phyloP scores from a whole-genome alignment of 2,113 vertebrate genomes.

The Spea bombifrons region DNA sequence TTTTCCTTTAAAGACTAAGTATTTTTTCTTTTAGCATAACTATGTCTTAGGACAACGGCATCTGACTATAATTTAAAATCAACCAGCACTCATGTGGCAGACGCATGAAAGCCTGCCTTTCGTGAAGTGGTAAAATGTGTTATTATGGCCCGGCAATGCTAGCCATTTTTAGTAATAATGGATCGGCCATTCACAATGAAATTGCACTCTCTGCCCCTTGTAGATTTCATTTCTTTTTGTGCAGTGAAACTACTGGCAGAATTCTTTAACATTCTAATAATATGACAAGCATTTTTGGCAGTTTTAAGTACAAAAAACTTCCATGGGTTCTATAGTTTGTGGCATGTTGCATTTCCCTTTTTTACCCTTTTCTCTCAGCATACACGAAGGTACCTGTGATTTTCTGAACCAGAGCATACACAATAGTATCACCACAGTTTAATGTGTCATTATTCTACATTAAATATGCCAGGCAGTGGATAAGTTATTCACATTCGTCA shows the following conservation, averaged over 20 bases:
- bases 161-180: slow-evolving; percentile 43
- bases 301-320: slow-evolving; percentile 5
- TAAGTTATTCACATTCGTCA: background rate
- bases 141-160: slow-evolving; percentile 15
- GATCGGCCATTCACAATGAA: slow-evolving; percentile 20
- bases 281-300: slow-evolving; percentile 11
- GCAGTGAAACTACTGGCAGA: slow-evolving; percentile 2
- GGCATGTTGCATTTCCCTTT: slow-evolving; percentile 24
- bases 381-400: slow-evolving; percentile 5
- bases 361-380: slow-evolving; percentile 11
- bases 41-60: slow-evolving; percentile 7
- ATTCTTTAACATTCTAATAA: slow-evolving; percentile 16
- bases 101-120: slow-evolving; percentile 8
- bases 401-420: background rate
- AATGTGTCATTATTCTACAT: background rate
- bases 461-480: background rate
- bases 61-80: slow-evolving; percentile 23
- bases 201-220: slow-evolving; percentile 8
- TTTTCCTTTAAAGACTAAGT: too few relatives aligned
- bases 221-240: slow-evolving; percentile 12
- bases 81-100: slow-evolving; percentile 7
- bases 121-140: slow-evolving; percentile 8
- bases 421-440: slow-evolving; percentile 1
- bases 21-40: background rate
- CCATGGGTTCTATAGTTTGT: slow-evolving; percentile 7